Evolutionary conservation across 2,797 vertebrate genomes (phyloP).

Genomic region (Molossus alvarezi): DNA sequence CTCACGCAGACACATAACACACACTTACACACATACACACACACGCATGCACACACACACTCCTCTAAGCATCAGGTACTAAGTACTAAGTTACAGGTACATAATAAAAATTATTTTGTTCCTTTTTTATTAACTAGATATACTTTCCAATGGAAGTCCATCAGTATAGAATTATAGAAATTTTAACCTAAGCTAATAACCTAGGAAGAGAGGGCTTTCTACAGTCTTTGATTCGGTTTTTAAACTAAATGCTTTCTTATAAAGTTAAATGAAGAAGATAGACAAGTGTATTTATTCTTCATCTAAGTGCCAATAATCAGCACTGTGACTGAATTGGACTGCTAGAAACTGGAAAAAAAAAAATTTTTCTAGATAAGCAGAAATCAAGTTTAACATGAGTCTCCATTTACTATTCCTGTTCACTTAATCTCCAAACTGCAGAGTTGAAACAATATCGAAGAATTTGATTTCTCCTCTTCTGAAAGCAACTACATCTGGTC

Average conservation of each 20-base stretch:
- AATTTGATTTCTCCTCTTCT: not conserved
- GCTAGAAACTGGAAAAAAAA: not conserved
- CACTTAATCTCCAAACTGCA: not conserved
- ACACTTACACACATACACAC: not conserved
- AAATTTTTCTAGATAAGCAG: not conserved
- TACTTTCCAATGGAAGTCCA: not conserved
- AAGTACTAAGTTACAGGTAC: not conserved
- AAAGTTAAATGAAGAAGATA: not conserved
- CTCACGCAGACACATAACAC: not conserved
- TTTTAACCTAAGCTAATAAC: not conserved
- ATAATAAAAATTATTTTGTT: not conserved
- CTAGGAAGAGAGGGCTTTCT: not conserved
- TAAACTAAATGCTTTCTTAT: not conserved
- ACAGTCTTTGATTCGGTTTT: not conserved
- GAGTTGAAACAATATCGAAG: not conserved
- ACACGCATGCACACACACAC: not conserved
- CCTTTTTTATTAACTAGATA: not conserved
- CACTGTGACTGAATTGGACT: not conserved
- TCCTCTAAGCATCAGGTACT: not conserved
- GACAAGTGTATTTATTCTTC: not conserved
- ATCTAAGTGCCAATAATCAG: not conserved
- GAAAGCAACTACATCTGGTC: not conserved
- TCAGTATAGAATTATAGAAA: not conserved
- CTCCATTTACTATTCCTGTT: not conserved
- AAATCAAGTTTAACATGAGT: not conserved